Base-by-base conservation (phyloP, 2,888 invertebrate species). In the Hylaea fasciaria region DNA sequence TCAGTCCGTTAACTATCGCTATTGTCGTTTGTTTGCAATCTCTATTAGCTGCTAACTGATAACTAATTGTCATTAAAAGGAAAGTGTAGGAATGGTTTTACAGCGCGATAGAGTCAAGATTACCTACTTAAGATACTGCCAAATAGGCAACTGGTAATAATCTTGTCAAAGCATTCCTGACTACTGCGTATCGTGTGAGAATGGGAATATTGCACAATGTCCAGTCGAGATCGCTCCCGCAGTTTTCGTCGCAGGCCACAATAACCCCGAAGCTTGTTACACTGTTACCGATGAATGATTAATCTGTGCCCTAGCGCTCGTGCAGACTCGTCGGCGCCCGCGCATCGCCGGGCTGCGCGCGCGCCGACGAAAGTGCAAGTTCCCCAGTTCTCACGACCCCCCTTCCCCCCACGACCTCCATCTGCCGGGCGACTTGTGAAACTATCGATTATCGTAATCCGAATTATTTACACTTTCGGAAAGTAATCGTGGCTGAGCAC, bases 331-430 rank as follows among this genome's bases (percentile, higher is more conserved):
- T 65, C 78, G 87, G 89, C 89, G 89, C 86, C 85, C 77, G 85
- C 81, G 80, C 85, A 83, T 83, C 81, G 40, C 10, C 49, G 76
- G 68, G 71, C 71, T 71, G 75, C 74, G 77, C 79, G 77, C 80
- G 82, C 85, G 80, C 81, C 80, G 80, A 81, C 83, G 91, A 91
- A 91, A 91, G 91, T 87, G 91, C 91, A 90, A 91, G 91, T 91
- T 78, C 75, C 83, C 86, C 82, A 85, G 85, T 89, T 90, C 90
- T 81, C 91, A 91, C 89, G 90, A 83, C 82, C 82, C 80, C 68
- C 71, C 74, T 70, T 68, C 67, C 66, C 65, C 66, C 9, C 57
- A 47, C 69, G 65, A 66, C 70, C 79, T 74, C 72, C 76, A 76
- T 74, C 76, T 74, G 69, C 68, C 74, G 71, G 69, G 64, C 69